Conservation (phyloP, 2,113 vertebrate species). For the Camelus bactrianus region DNA sequence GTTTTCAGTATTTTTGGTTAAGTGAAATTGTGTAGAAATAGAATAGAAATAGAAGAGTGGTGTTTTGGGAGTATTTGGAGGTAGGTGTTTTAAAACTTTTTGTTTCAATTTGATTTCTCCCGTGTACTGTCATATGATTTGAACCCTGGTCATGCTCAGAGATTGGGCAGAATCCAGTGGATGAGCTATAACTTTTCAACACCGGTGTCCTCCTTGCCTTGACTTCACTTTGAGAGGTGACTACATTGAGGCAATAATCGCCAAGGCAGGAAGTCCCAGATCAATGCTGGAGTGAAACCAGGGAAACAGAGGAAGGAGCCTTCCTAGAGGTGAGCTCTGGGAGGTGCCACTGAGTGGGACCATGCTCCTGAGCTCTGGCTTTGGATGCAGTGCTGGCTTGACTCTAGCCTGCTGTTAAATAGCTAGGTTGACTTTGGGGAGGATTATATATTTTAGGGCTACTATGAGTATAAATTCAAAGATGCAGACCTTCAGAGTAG, state of each 20-base stretch:
- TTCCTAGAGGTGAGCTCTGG: background rate
- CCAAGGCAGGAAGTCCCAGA: background rate
- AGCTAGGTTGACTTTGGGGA: background rate
- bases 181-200: background rate
- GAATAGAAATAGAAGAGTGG: background rate
- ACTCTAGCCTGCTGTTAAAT: background rate
- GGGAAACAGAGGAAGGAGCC: accelerated
- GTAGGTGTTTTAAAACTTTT: background rate
- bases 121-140: background rate
- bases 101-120: background rate
- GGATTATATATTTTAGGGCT: background rate
- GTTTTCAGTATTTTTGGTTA: background rate
- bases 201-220: background rate
- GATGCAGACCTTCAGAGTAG: background rate
- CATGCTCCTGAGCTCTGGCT: too few species aligned
- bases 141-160: background rate
- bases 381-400: too few species aligned
- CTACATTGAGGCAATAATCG: background rate
- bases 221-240: background rate
- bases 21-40: background rate
- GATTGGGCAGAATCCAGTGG: background rate
- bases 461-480: background rate
- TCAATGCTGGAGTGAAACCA: accelerated
- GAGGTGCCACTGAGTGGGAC: accelerated
- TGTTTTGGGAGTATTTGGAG: background rate